phyloP scores from a whole-genome alignment of 2,797 vertebrate genomes.

The Dendrocincla fuliginosa region DNA sequence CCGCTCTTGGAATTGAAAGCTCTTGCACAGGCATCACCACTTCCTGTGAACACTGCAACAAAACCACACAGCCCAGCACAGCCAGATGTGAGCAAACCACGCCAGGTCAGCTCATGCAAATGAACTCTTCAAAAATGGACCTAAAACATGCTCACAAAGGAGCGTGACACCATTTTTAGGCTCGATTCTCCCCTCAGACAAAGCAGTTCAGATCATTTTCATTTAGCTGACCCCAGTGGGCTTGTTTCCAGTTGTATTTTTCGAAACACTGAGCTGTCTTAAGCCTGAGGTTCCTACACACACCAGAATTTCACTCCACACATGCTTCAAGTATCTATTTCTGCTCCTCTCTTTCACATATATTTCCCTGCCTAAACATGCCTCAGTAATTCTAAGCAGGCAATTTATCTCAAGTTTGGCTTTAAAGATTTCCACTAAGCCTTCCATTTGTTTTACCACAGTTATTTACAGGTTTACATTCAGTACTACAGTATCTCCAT shows the following conservation, averaged over 20 bases:
- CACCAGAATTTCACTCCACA: background rate
- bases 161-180: rapidly evolving
- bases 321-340: background rate
- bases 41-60: conserved; percentile 82
- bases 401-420: background rate
- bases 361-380: background rate
- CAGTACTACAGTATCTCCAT: background rate
- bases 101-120: rapidly evolving
- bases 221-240: background rate
- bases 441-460: background rate
- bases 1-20: conserved; percentile 80
- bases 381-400: background rate
- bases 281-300: background rate
- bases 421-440: background rate
- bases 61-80: background rate
- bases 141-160: background rate
- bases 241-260: background rate
- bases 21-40: conserved; percentile 79
- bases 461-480: background rate
- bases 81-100: background rate
- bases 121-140: background rate
- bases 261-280: background rate
- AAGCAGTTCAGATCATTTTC: background rate
- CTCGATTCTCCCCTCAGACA: background rate
- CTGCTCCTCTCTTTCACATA: background rate